Base-by-base conservation (phyloP, 1,140 invertebrate species). In the Trichonephila inaurata region DNA sequence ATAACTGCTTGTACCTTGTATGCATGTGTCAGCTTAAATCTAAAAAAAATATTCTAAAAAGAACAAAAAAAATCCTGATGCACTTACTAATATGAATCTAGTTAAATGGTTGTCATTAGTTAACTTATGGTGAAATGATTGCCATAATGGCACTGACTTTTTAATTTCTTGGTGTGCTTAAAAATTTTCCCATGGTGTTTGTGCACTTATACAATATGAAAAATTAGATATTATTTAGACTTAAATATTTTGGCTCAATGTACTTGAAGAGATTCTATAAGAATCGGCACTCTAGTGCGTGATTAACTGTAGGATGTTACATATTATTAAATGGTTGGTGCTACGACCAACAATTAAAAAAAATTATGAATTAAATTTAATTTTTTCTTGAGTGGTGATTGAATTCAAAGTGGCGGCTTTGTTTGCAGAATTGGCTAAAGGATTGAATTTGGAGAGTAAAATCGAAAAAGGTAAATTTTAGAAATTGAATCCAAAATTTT, bases 1-100 rank as follows among this genome's bases (percentile, higher is more conserved):
- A 88, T 93, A 93, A 93, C 64, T 77, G 92, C 92, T 93, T 93
- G 92, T 93, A 93, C 72, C 92, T 88, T 93, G 62, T 93, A 93
- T 93, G 92, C 92, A 88, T 93, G 86, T 93, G 83, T 92, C 85
- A 92, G 89, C 89, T 92, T 87, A 88, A 88, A 93, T 88, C 44
- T n/a, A 83, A 72, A 51, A 51, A 51, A 33, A 81, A 58, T 82
- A 58, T 82, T 10, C 16, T 77, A 60, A 77, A 81, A 60, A 92
- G 24, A 66, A 21, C 51, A 89, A 83, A 58, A 85, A 66, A 86
- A 86, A 92, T 62, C 83, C 33, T 72, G 61, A 62, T 92, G 85
- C 83, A 92, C 69, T 87, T 60, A 91, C 14, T 51, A 51, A 51
- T 64, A 85, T 77, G 72, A 82, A 93, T 28, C 72, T 93, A 93